Percentiles rank a stretch among this genome's conserved stretches.
These are phyloP conservation scores for Prosapia bicincta DNA, from an alignment of 2,888 invertebrate genomes.

Conservation along the genomic window DNA sequence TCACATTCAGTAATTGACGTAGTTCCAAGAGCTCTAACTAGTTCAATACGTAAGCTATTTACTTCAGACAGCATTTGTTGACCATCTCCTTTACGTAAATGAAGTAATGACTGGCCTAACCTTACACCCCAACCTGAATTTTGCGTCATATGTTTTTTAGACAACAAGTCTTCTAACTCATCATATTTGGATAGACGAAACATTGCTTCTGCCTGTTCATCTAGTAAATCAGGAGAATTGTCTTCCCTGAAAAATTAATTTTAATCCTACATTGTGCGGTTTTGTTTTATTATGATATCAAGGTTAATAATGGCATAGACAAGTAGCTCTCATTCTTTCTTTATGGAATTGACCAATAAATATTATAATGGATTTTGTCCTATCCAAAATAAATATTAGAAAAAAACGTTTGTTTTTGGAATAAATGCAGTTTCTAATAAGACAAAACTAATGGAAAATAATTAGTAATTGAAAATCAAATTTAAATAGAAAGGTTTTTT, in stretches of 20 bases:
- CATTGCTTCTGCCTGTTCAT: slow-evolving; percentile 75
- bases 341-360: too few relatives aligned
- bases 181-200: slow-evolving; percentile 86
- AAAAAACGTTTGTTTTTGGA: too few relatives aligned
- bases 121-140: slow-evolving; percentile 67
- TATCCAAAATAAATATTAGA: too few relatives aligned
- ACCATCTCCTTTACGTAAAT: slow-evolving; percentile 45
- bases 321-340: too few relatives aligned
- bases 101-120: slow-evolving; percentile 66
- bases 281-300: too few relatives aligned
- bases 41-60: slow-evolving; percentile 47
- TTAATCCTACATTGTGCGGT: too few relatives aligned
- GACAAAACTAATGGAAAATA: too few relatives aligned
- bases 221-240: slow-evolving; percentile 48
- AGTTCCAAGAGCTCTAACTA: slow-evolving; percentile 61
- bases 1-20: slow-evolving; percentile 69
- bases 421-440: too few relatives aligned
- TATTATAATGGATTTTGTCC: too few relatives aligned
- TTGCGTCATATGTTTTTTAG: slow-evolving; percentile 43
- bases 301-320: too few relatives aligned
- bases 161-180: slow-evolving; percentile 62
- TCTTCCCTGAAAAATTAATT: not conserved
- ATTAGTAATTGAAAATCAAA: too few relatives aligned
- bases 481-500: too few relatives aligned
- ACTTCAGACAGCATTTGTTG: slow-evolving; percentile 40